Conservation (phyloP, 2,113 vertebrate species). For the Strix aluco region DNA sequence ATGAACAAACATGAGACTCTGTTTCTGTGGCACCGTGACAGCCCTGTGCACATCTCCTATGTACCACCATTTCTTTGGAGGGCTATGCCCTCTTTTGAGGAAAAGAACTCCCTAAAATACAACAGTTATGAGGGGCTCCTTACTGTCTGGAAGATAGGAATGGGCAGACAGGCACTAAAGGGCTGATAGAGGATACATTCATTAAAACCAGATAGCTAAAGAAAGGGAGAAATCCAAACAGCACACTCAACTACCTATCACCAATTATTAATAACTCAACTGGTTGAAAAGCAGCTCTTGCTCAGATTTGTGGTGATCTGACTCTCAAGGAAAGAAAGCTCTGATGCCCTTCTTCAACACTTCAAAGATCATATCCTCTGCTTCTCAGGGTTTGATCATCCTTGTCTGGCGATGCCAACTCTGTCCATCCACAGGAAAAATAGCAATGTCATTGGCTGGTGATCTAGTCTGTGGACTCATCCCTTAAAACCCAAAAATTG, state of each 20-base stretch:
- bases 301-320: background rate
- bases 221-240: background rate
- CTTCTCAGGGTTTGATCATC: background rate
- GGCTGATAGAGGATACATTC: background rate
- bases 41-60: background rate
- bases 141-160: background rate
- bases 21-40: rapidly evolving
- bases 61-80: background rate
- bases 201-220: background rate
- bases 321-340: background rate
- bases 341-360: background rate
- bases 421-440: background rate
- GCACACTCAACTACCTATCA: background rate
- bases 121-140: background rate
- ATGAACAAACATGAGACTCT: background rate
- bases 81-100: background rate
- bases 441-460: background rate
- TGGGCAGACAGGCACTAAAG: background rate
- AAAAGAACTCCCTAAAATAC: background rate
- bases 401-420: background rate
- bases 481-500: background rate
- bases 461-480: background rate
- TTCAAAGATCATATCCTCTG: background rate
- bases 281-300: background rate
- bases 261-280: background rate